phyloP scores from a whole-genome alignment of 2,888 invertebrate genomes.

The Acanthoscelides obtectus region DNA sequence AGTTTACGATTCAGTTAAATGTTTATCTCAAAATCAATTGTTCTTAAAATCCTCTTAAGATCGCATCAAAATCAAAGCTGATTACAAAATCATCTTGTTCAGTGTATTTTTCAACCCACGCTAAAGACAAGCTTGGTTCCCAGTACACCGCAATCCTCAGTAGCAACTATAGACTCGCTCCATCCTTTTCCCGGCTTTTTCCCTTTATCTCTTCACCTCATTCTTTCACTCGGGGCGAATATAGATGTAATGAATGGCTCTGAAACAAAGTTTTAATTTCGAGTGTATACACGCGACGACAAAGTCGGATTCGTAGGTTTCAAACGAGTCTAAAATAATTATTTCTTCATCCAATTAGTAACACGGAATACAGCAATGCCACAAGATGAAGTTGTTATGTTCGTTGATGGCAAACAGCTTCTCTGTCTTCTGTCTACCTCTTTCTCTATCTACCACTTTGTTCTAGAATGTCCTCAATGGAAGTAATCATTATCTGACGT shows the following conservation, averaged over 20 bases:
- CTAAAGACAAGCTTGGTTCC: not conserved
- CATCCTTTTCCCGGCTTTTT: not conserved
- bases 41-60: not conserved
- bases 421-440: not conserved
- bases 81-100: not conserved
- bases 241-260: not conserved
- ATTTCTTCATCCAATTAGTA: constrained; percentile 42
- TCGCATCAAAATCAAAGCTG: not conserved
- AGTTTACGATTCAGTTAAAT: too few relatives aligned
- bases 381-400: constrained; percentile 22
- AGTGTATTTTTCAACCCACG: not conserved
- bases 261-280: not conserved
- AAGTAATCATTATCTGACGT: not conserved
- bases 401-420: not conserved
- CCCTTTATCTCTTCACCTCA: not conserved
- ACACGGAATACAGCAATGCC: constrained; percentile 23
- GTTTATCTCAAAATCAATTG: too few relatives aligned
- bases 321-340: constrained; percentile 33
- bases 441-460: not conserved
- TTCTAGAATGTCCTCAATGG: not conserved
- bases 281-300: not conserved
- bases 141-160: not conserved
- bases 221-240: not conserved
- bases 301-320: constrained; percentile 8
- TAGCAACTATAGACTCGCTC: not conserved